Conservation (phyloP, 2,113 vertebrate species). For the Misgurnus anguillicaudatus region DNA sequence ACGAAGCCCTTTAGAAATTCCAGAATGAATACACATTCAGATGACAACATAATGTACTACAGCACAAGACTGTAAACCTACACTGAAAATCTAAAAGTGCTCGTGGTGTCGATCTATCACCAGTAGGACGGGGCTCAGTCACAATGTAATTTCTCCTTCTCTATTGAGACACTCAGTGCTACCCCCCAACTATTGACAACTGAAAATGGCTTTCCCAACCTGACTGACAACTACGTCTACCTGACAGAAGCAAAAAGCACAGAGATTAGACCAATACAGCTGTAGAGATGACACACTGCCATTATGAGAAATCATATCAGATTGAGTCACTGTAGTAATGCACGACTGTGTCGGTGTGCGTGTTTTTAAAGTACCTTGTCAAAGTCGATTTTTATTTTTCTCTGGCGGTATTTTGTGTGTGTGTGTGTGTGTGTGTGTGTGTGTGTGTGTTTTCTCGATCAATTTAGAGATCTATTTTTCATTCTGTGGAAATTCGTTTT, state of each 20-base stretch:
- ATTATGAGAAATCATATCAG: neutral
- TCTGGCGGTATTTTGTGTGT: neutral
- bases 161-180: constrained; percentile 72
- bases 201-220: constrained; percentile 76
- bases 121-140: constrained; percentile 68
- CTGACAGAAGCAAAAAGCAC: constrained; percentile 16
- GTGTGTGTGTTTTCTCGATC: neutral
- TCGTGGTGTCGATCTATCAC: constrained; percentile 70
- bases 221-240: constrained; percentile 74
- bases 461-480: constrained; percentile 19
- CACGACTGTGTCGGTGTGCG: neutral
- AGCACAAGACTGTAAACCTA: too few species aligned
- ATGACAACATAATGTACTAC: too few species aligned
- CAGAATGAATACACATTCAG: neutral
- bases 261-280: constrained; percentile 32
- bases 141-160: constrained; percentile 76
- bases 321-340: constrained; percentile 32
- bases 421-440: neutral
- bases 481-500: constrained; percentile 11
- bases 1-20: neutral
- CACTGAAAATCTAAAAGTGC: too few species aligned
- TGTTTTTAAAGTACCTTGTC: constrained; percentile 21
- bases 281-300: neutral
- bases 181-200: constrained; percentile 74
- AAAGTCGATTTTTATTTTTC: constrained; percentile 12